Conservation (phyloP, 2,797 vertebrate genomes). For the Chrysolophus pictus region DNA sequence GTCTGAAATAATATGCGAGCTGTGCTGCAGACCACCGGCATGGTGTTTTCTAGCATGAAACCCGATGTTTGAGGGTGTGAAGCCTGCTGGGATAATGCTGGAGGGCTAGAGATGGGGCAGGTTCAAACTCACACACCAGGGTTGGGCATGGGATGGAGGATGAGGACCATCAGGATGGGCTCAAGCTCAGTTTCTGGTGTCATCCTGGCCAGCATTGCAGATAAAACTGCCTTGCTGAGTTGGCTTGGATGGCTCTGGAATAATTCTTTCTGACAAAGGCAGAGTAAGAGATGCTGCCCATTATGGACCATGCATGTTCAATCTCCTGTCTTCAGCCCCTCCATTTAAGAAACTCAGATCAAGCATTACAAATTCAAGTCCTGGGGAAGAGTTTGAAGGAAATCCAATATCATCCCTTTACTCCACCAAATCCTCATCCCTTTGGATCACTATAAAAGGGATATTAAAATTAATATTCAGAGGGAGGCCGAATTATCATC, state of each 20-base stretch:
- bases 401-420: not conserved
- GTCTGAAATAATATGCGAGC: not conserved
- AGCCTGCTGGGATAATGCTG: not conserved
- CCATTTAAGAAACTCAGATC: not conserved
- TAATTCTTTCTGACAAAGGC: not conserved
- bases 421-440: not conserved
- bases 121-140: not conserved
- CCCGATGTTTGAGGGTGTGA: not conserved
- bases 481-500: not conserved
- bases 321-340: not conserved
- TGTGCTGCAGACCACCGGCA: not conserved
- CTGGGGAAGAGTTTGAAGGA: not conserved
- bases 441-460: not conserved
- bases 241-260: not conserved
- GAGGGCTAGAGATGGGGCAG: not conserved
- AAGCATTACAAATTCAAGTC: fast-evolving
- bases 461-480: not conserved
- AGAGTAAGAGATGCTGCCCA: not conserved
- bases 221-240: not conserved
- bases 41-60: not conserved
- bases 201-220: not conserved
- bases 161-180: not conserved
- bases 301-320: not conserved
- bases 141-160: not conserved
- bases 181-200: not conserved